Evolutionary conservation across 2,888 invertebrate species (phyloP).

Genomic region (Cylloceria caligata): DNA sequence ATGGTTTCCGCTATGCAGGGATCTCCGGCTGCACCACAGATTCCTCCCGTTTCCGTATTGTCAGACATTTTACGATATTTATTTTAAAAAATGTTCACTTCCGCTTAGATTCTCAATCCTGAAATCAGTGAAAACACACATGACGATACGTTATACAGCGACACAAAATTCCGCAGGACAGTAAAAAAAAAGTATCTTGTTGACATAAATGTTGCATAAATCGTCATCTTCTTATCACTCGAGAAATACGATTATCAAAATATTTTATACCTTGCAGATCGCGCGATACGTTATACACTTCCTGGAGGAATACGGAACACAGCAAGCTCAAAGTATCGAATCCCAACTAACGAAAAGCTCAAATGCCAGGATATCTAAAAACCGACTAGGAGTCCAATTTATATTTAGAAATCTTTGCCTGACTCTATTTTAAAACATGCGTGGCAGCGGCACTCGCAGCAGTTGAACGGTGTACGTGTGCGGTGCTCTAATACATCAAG

Average conservation of each 20-base stretch:
- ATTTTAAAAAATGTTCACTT: neutral
- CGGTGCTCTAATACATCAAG: conserved; percentile 29
- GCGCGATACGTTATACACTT: neutral
- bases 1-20: conserved; percentile 63
- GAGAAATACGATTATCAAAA: neutral
- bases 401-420: conserved; percentile 79
- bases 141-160: neutral
- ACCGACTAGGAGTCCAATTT: conserved; percentile 69
- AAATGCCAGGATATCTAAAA: conserved; percentile 59
- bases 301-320: conserved; percentile 2
- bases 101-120: neutral
- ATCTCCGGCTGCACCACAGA: conserved; percentile 70
- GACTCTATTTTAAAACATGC: conserved; percentile 80
- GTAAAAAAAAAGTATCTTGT: neutral
- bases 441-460: conserved; percentile 39
- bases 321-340: conserved; percentile 15
- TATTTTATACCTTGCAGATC: conserved; percentile 2
- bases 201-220: neutral
- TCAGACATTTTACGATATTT: conserved; percentile 70
- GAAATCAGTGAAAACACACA: neutral
- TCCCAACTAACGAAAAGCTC: conserved; percentile 51
- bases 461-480: conserved; percentile 28
- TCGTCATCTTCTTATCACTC: neutral
- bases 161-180: neutral
- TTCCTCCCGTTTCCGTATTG: conserved; percentile 50